These are phyloP conservation scores for Oscheius myriophilus DNA, from an alignment of 2,888 invertebrate genomes.

Conservation along the genomic window DNA sequence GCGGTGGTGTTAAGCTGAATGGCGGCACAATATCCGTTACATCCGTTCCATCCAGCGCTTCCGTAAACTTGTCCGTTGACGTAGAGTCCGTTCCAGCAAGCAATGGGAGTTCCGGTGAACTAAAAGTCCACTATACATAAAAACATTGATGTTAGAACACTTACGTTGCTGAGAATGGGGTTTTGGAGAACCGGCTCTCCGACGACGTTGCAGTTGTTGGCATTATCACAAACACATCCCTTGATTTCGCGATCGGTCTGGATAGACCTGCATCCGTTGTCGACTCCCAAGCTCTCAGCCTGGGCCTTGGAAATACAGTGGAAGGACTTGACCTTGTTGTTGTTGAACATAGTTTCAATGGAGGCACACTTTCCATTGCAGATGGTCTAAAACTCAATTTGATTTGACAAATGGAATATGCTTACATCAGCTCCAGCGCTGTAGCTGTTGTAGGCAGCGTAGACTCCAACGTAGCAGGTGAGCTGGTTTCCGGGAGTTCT, in stretches of 20 bases:
- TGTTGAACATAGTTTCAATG: constrained; percentile 33
- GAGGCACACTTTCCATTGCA: constrained; percentile 53
- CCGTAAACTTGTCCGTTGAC: constrained; percentile 40
- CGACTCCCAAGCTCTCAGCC: constrained; percentile 41
- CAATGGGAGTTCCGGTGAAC: constrained; percentile 30
- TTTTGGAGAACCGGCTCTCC: constrained; percentile 20
- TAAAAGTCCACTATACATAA: constrained; percentile 2
- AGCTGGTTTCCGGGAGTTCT: constrained; percentile 29
- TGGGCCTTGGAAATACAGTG: constrained; percentile 44
- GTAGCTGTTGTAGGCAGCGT: constrained; percentile 40
- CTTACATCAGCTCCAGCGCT: constrained; percentile 32
- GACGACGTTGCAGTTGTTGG: constrained; percentile 43
- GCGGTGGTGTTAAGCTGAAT: constrained; percentile 34
- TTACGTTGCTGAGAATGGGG: not conserved
- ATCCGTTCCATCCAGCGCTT: constrained; percentile 22
- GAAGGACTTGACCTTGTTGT: constrained; percentile 44
- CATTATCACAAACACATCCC: constrained; percentile 43
- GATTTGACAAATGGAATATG: not conserved
- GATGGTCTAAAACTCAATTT: not conserved
- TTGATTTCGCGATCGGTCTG: constrained; percentile 39
- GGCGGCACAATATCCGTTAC: constrained; percentile 48
- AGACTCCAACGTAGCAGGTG: constrained; percentile 46
- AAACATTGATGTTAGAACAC: not conserved
- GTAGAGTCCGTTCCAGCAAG: constrained; percentile 47
- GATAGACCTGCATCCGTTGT: constrained; percentile 39